Conservation (phyloP, 2,888 invertebrate genomes). For the Xiphydria camelus region DNA sequence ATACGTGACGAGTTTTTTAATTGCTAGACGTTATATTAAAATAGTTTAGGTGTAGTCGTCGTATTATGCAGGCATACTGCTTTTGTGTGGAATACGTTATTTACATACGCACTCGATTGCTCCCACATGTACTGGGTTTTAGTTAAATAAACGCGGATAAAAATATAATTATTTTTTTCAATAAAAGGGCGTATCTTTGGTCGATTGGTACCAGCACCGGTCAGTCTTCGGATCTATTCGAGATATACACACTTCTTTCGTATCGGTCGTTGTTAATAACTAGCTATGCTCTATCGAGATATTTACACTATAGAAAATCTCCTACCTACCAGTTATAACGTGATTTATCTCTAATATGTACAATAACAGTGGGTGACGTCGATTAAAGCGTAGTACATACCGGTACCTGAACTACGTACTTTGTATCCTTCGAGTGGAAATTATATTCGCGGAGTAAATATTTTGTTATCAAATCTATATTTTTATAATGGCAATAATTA, state of each 20-base stretch:
- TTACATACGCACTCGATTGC: slow-evolving; percentile 14
- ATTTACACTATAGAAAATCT: slow-evolving; percentile 30
- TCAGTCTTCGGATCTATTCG: slow-evolving; percentile 55
- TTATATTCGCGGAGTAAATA: too few species aligned
- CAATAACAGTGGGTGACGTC: not conserved
- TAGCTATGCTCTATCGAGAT: slow-evolving; percentile 10
- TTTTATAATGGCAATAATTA: too few species aligned
- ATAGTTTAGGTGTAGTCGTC: slow-evolving; percentile 5
- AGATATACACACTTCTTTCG: slow-evolving; percentile 29
- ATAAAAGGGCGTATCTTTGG: slow-evolving; percentile 44
- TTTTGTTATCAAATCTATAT: too few species aligned
- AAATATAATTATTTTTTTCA: slow-evolving; percentile 26
- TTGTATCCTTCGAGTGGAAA: too few species aligned
- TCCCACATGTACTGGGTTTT: slow-evolving; percentile 6
- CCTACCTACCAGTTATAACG: too few species aligned
- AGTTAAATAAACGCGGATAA: slow-evolving; percentile 26
- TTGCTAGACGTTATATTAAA: slow-evolving; percentile 16
- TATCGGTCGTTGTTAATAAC: not conserved
- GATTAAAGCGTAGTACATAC: too few species aligned
- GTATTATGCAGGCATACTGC: too few species aligned
- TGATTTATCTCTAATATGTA: too few species aligned
- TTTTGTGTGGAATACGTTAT: slow-evolving; percentile 18
- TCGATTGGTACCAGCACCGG: slow-evolving; percentile 55
- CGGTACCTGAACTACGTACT: too few species aligned
- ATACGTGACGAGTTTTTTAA: not conserved